Base-by-base conservation (phyloP, 2,113 vertebrate genomes). In the Danio rerio region DNA sequence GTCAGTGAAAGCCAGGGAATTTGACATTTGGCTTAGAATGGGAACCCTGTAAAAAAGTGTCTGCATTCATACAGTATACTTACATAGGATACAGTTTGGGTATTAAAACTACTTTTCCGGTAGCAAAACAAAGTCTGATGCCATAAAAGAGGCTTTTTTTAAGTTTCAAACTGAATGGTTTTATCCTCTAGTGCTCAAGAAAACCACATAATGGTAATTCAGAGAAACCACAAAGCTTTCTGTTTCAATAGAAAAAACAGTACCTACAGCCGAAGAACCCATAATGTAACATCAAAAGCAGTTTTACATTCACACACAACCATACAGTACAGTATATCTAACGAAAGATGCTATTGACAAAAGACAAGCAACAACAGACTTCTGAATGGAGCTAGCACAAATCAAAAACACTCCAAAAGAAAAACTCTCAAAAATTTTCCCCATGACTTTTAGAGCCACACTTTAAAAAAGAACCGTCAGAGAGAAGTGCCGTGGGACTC, bases 401-500 rank as follows among this genome's bases (percentile, higher is more conserved):
- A 77, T 77, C 63, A 77, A 76, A 31, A 76, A 45, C 18, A 9
- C 73, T 76, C 55, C 42, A 59, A 59, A 31, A 31, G 31, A 31
- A 31, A 77, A 63, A 52, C 11, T 0, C 49, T 52, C 49, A 1
- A 52, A 50, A 40, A 31, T 77, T 62, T 47, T 62, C 20, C 18
- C 45, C 18, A 18, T 31, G 21, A 62, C 45, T 62, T 77, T 77
- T 63, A 52, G 59, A 77, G 55, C 43, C 49, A 31, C 11, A 31
- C 49, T 50, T 52, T 31, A 45, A 50, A 70, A 70, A 52, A 50
- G 47, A 0, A 21, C 47, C 20, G 20, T 5, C 74, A 77, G 45
- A 50, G 18, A 77, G 21, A 77, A 63, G 58, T 77, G 58, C 45
- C 58, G 21, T 62, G 74, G 74, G 74, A 77, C 58, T 52, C 75